Evolutionary conservation across 2,888 invertebrate genomes (phyloP), one percentile per base, ranked within the genome.

Genomic region (Stenichneumon culpator): DNA sequence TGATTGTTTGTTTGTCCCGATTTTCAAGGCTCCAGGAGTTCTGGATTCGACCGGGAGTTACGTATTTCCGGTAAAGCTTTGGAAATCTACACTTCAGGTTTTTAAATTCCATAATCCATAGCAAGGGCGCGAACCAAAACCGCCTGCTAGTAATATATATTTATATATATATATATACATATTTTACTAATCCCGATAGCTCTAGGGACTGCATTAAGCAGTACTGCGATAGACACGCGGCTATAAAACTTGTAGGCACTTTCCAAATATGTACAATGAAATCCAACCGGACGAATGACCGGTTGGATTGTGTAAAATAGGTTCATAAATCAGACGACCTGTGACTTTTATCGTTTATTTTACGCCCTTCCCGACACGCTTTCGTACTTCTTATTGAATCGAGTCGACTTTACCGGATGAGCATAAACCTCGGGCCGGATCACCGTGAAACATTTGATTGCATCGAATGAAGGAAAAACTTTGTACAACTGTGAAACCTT

Each of bases 291-390:
- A 50, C 44, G 65, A 54, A 54, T n/a, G 68, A 32, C 63, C n/a
- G n/a, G n/a, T n/a, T n/a, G n/a, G n/a, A 57, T 11, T 28, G 73
- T 39, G 39, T 60, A 60, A 60, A 19, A 22, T 39, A 5, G 25
- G 54, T 44, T 67, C 79, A 44, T 80, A 67, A 47, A 80, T 74
- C 80, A 74, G 25, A 32, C n/a, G 47, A 39, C 19, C 16, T 36
- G 60, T 36, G 57, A 80, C 74, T 80, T 80, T 74, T 74, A 68
- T 63, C 14, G 36, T 68, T 68, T 74, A 47, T 57, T 80, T 68
- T 74, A 68, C 57, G 47, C 74, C 28, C 19, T n/a, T 50, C 57
- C 22, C 14, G 79, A 83, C 65, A 63, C 68, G 79, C 65, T 74
- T 63, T 63, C 39, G 32, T 57, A 69, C 65, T 47, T 74, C 60